Base-by-base conservation (phyloP, 2,888 invertebrate species). In the Amblyjoppa fuscipennis region DNA sequence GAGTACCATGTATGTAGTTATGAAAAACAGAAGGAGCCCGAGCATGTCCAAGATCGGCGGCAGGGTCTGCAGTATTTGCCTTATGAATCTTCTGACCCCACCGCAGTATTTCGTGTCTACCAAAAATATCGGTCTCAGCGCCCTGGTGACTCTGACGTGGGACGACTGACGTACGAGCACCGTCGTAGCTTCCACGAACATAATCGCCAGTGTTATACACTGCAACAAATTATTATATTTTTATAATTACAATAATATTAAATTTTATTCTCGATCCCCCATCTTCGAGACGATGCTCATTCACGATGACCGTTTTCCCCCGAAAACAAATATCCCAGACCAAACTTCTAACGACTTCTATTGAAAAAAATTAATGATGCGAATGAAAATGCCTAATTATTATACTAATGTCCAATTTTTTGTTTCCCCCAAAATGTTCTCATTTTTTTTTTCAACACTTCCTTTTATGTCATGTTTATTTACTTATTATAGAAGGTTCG, bases 41-140 rank as follows among this genome's bases (percentile, higher is more conserved):
- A 98, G 94, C 98, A 98, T 98, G 94, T 98, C 98, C 89, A 98
- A 94, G 90, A 98, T 98, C 4, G 98, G 98, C 16, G 98, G 98
- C 88, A 98, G 93, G 0, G 97, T 97, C 94, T 98, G 98, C 84
- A 98, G 94, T 88, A 98, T 97, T 94, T 98, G 98, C 87, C 97
- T 93, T 68, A 97, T 97, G 91, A 97, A 97, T 90, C 97, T 94
- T 64, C 97, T 93, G 13, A 98, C 97, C 1, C 97, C 97, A 16
- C 97, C 97, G 90, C 97, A 97, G 89, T 97, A 97, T 90, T 97
- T 96, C 61, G 98, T 98, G 94, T 98, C 98, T 70, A 98, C 97
- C 61, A 98, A 94, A 94, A 98, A 98, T 90, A 98, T 97, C n/a
- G 98, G 98, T 20, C 98, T 95, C 13, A 98, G 94, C 5, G 98